Evolutionary conservation across 2,888 invertebrate species (phyloP), one percentile per base, ranked within the genome.

Genomic region (Dendrolimus houi): DNA sequence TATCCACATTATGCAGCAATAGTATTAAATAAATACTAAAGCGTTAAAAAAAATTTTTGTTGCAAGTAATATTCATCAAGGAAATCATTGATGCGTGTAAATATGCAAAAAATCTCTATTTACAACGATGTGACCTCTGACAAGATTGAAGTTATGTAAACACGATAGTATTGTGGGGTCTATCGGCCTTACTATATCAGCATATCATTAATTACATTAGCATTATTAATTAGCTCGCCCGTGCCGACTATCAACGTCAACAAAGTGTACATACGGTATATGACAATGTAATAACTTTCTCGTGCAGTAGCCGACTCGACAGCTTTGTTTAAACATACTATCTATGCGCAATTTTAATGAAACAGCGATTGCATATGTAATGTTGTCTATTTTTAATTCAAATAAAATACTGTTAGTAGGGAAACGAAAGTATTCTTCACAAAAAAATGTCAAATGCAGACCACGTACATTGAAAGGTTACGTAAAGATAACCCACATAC

Each of bases 281-380:
- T 68, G 69, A 72, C 71, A 71, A 72, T 71, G 67, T 73, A 72
- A 74, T 76, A 73, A 75, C 72, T 74, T 71, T 70, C 67, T 65
- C 69, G 68, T 70, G 72, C 71, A 57, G 55, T 52, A 55, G 55
- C 55, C 47, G 55, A 9, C 7, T 55, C 47, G 9, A 12, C 12
- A 10, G 47, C 12, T 47, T 47, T 47, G 47, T 47, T 47, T 47
- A 47, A 10, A 47, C 47, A 47, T 12, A 12, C 47, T 47, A 29
- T 29, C 47, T 47, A 12, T 47, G 9, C 9, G 12, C 12, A 47
- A 47, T 47, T 47, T 47, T 47, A 47, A 47, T 47, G 9, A 47
- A 10, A 47, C 47, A 47, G 9, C 12, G 0, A 47, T 47, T 29
- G 0, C 29, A 3, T 29, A 29, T 29, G 29, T 29, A 29, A 2